Conservation (phyloP, 2,888 invertebrate species). For the Drosophila niveifrons region DNA sequence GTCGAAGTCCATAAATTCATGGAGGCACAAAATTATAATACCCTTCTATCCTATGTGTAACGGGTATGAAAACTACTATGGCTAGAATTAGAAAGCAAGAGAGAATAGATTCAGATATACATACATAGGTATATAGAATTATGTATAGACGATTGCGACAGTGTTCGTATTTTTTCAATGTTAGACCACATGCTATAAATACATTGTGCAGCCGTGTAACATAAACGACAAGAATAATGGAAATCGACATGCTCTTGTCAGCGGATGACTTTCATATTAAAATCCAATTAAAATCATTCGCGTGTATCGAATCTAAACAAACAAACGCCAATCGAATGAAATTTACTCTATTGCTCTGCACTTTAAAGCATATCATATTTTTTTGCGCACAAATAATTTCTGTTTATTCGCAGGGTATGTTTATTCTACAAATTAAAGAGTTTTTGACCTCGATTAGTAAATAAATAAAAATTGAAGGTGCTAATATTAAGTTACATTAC, state of each 20-base stretch:
- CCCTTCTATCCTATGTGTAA: neutral
- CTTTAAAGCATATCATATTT: conserved; percentile 23
- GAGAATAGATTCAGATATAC: conserved; percentile 6
- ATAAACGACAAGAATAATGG: conserved; percentile 57
- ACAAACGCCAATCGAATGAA: conserved; percentile 45
- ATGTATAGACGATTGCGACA: conserved; percentile 7
- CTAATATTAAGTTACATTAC: too few species aligned
- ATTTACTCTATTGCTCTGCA: conserved; percentile 31
- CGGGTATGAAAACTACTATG: conserved; percentile 42
- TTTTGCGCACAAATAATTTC: neutral
- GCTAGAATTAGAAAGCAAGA: conserved; percentile 59
- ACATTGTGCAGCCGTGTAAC: conserved; percentile 57
- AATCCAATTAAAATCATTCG: conserved; percentile 77
- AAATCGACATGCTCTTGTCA: conserved; percentile 41
- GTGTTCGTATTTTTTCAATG: conserved; percentile 63
- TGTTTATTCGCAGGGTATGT: conserved; percentile 9
- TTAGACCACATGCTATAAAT: conserved; percentile 70
- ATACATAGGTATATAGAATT: conserved; percentile 7
- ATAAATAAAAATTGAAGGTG: conserved; percentile 2
- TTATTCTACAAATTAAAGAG: conserved; percentile 15
- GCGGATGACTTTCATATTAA: conserved; percentile 59
- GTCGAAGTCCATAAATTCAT: too few species aligned
- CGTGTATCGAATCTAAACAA: conserved; percentile 61
- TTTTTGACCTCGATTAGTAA: conserved; percentile 3
- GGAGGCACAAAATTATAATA: too few species aligned